Evolutionary conservation across 2,888 invertebrate genomes (phyloP).

Genomic region (Alloplasta piceator): DNA sequence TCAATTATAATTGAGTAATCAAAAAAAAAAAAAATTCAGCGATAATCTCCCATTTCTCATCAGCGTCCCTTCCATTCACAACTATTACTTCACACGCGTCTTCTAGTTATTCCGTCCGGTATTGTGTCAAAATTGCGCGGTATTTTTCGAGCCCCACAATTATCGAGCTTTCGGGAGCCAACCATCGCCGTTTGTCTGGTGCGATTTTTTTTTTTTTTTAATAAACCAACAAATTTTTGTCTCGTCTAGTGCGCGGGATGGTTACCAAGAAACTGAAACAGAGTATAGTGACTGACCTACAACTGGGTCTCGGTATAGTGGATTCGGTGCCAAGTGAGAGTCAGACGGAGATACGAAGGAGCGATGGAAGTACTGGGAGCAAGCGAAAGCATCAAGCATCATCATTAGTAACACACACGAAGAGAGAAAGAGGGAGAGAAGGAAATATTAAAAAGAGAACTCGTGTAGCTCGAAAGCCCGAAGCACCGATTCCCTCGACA

Average conservation of each 20-base stretch:
- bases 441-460: conserved; percentile 30
- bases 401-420: conserved; percentile 36
- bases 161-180: neutral
- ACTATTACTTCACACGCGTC: neutral
- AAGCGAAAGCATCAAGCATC: conserved; percentile 21
- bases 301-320: conserved; percentile 67
- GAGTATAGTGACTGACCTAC: conserved; percentile 72
- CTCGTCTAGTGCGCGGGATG: conserved; percentile 66
- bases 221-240: conserved; percentile 49
- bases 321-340: conserved; percentile 63
- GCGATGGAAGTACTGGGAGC: conserved; percentile 21
- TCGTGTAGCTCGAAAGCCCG: conserved; percentile 53
- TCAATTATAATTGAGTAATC: no score
- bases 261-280: conserved; percentile 74
- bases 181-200: no score
- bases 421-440: conserved; percentile 24
- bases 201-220: conserved; percentile 35
- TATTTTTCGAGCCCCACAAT: conserved; percentile 2
- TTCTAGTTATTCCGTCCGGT: neutral
- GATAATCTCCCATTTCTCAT: no score
- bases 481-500: conserved; percentile 42
- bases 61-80: no score
- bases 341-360: conserved; percentile 21
- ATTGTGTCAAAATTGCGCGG: conserved; percentile 12
- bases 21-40: no score